Percentiles rank a stretch among this genome's conserved stretches.
Conservation (phyloP, 2,797 vertebrate species). For the Vireo griseus region DNA sequence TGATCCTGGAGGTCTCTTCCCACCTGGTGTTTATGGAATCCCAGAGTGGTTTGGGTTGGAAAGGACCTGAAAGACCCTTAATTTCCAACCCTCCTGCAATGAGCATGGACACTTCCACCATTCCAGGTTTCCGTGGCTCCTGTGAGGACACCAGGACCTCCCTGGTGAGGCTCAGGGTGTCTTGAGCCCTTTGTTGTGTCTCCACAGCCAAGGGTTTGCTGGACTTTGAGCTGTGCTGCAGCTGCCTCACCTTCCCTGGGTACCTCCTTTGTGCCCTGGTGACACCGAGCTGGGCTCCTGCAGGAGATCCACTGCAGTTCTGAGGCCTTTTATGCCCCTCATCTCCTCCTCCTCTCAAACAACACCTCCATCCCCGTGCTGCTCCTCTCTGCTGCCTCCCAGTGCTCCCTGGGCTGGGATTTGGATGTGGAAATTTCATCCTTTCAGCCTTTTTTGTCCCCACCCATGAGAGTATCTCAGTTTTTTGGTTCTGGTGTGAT, state of each 20-base stretch:
- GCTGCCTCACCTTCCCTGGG: neutral
- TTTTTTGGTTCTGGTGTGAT: neutral
- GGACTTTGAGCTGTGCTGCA: neutral
- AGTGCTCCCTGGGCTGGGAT: neutral
- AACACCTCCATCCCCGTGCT: neutral
- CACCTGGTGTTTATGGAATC: neutral
- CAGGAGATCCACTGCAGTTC: neutral
- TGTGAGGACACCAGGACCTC: neutral
- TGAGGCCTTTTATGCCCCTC: neutral
- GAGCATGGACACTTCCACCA: neutral
- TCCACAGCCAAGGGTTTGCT: neutral
- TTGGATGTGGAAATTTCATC: neutral
- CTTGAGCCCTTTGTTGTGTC: neutral
- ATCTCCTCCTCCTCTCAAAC: neutral
- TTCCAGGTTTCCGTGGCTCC: neutral
- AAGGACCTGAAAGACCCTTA: neutral
- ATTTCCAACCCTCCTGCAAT: neutral
- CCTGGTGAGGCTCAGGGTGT: neutral
- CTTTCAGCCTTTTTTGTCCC: neutral
- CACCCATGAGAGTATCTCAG: neutral
- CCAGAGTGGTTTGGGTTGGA: neutral
- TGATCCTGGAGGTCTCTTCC: neutral
- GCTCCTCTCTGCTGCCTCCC: neutral
- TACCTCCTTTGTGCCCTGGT: neutral
- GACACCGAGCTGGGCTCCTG: neutral